Conservation (phyloP, 2,888 invertebrate genomes). For the Nebria salina region DNA sequence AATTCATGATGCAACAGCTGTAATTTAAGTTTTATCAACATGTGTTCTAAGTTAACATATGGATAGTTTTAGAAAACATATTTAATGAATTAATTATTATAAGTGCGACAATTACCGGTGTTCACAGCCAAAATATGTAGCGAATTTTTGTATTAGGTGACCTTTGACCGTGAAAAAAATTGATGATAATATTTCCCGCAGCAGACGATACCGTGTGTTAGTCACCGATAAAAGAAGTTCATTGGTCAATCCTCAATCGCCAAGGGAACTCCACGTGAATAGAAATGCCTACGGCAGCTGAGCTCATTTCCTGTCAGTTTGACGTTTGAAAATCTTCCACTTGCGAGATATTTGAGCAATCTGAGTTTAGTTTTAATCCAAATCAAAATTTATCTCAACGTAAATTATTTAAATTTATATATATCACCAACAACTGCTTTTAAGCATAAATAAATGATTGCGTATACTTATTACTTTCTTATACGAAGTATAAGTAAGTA, state of each 20-base stretch:
- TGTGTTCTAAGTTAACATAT: conserved; percentile 13
- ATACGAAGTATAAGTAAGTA: too few species aligned
- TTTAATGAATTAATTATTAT: background rate
- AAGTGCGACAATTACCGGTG: background rate
- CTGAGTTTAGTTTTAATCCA: too few species aligned
- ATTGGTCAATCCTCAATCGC: conserved; percentile 38
- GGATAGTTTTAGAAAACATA: background rate
- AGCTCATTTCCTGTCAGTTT: conserved; percentile 37
- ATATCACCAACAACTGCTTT: too few species aligned
- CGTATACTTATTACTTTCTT: too few species aligned
- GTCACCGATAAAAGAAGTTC: conserved; percentile 37
- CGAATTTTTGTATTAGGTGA: background rate
- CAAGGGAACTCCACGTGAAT: conserved; percentile 43
- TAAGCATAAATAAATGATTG: too few species aligned
- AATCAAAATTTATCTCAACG: too few species aligned
- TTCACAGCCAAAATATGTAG: background rate
- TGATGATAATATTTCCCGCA: conserved; percentile 5
- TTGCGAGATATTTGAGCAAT: background rate
- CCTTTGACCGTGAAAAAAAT: conserved; percentile 19
- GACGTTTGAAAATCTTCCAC: conserved; percentile 25
- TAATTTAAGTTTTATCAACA: background rate
- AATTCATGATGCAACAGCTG: conserved; percentile 63
- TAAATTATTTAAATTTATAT: too few species aligned
- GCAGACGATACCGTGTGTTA: conserved; percentile 17
- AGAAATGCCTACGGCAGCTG: conserved; percentile 25